phyloP scores from a whole-genome alignment of 2,113 vertebrate species.

The Lanius ludovicianus region DNA sequence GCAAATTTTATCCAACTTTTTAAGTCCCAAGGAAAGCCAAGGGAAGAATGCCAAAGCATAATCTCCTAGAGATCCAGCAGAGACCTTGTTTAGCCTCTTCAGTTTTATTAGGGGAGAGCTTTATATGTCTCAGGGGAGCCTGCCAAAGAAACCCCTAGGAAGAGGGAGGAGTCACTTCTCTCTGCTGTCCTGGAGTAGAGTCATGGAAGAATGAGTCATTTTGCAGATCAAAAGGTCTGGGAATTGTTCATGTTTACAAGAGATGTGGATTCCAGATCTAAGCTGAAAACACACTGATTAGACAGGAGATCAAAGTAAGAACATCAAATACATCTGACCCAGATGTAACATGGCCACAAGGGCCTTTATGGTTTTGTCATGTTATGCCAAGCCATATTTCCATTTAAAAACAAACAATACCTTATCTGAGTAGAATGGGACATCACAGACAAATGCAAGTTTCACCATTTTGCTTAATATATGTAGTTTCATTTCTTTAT shows the following conservation, averaged over 20 bases:
- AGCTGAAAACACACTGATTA: slow-evolving; percentile 65
- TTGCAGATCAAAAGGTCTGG: slow-evolving; percentile 67
- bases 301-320: slow-evolving; percentile 62
- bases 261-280: slow-evolving; percentile 43
- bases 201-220: slow-evolving; percentile 59
- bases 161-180: neutral
- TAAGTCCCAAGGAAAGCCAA: neutral
- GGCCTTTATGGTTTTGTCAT: slow-evolving; percentile 38
- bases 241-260: slow-evolving; percentile 60
- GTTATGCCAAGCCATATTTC: slow-evolving; percentile 58
- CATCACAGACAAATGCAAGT: slow-evolving; percentile 26
- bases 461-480: neutral
- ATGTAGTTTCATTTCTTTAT: slow-evolving; percentile 28
- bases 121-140: neutral
- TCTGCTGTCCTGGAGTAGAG: neutral
- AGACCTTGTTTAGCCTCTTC: neutral
- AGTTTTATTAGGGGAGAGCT: neutral
- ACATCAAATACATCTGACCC: slow-evolving; percentile 67
- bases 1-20: neutral
- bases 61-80: neutral
- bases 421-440: slow-evolving; percentile 38
- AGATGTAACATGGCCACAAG: slow-evolving; percentile 34
- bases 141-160: neutral
- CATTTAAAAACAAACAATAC: slow-evolving; percentile 58
- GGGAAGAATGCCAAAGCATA: neutral